Base-by-base conservation (phyloP, 1,140 invertebrate genomes). In the Aethina tumida region DNA sequence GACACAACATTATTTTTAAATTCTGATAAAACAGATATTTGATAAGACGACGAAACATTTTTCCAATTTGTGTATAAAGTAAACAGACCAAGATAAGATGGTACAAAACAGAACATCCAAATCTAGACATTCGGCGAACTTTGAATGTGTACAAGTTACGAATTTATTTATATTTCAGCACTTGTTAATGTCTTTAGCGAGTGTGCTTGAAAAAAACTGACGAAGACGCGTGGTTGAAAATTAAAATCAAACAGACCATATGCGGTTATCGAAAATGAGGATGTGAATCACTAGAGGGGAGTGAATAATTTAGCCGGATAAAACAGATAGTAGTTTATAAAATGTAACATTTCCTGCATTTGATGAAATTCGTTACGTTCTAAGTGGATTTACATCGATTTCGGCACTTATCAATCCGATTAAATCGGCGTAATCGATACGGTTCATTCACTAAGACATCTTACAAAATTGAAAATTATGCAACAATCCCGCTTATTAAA, bases 201-300 rank as follows among this genome's bases (percentile, higher is more conserved):
- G 15, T 15, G n/a, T 6, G 15, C 18, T 5, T 10, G 13, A 35
- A 14, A 24, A 22, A 26, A 26, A 5, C 17, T 15, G 25, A 9
- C 39, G 12, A 27, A 21, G 10, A 16, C 28, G 19, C 12, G 15
- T 15, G 22, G 7, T 28, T 16, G 20, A 16, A 41, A 41, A 16
- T 9, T 26, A 27, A 41, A 7, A 27, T 39, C 10, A 31, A 17
- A 18, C 31, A 30, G n/a, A 3, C 14, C 18, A 10, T 4, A 16
- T 28, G n/a, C 20, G 27, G 20, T 32, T 15, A 29, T 5, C 18
- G 13, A 10, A 21, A 45, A 45, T 41, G 30, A 45, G 43, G 43
- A 45, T 40, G 43, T 45, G 43, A 45, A 18, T 45, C 43, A 45
- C 41, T 45, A 21, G 17, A 24, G 38, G 38, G 36, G 24, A 21